phyloP scores from a whole-genome alignment of 53 echinoderm and acorn worm genomes.

The Paracentrotus lividus region DNA sequence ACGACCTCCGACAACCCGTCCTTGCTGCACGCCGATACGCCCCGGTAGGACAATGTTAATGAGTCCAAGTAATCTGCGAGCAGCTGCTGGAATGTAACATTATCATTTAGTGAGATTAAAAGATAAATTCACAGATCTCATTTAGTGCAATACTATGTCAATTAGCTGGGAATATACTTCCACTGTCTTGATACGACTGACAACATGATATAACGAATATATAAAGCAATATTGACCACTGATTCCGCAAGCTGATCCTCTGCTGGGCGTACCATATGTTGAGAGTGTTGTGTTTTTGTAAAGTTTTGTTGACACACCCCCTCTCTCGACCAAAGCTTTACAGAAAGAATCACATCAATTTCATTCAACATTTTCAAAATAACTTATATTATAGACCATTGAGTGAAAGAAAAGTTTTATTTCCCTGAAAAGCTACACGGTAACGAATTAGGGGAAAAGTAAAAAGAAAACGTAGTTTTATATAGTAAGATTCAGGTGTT shows the following conservation, averaged over 20 bases:
- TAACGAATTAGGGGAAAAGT: too few species aligned
- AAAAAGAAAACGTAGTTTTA: too few species aligned
- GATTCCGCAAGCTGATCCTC: neutral
- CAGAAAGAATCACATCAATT: too few species aligned
- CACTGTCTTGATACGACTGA: neutral
- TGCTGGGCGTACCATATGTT: constrained; percentile 19
- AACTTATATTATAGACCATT: too few species aligned
- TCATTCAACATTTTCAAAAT: too few species aligned
- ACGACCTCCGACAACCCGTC: neutral
- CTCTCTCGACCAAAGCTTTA: constrained; percentile 10
- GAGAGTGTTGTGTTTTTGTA: neutral
- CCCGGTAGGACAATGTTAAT: neutral
- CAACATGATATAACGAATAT: neutral
- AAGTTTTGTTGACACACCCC: neutral
- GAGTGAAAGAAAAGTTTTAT: too few species aligned
- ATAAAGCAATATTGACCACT: too few species aligned
- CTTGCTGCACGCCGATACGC: neutral
- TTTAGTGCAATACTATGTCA: too few species aligned
- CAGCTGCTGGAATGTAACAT: neutral
- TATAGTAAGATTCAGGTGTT: too few species aligned
- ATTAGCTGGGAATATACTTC: too few species aligned
- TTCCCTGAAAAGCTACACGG: too few species aligned
- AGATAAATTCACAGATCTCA: neutral
- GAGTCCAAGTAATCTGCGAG: neutral
- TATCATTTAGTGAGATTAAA: neutral